Conservation (phyloP, 2,113 vertebrate species). For the Sciurus niger region DNA sequence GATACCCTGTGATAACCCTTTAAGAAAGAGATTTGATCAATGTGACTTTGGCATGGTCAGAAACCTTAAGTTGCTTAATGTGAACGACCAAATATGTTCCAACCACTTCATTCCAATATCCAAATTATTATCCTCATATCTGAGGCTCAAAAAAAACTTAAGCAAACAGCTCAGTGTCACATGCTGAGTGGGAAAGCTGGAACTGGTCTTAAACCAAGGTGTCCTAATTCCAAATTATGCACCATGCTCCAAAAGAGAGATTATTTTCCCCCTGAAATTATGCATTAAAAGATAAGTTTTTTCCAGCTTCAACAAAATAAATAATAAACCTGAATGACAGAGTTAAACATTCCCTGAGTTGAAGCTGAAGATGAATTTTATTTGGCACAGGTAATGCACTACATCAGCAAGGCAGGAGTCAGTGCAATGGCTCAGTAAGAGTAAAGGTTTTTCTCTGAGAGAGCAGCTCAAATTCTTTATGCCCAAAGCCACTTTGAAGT, state of each 20-base stretch:
- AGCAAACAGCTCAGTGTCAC: background rate
- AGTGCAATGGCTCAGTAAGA: slow-evolving; percentile 35
- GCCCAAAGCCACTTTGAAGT: slow-evolving; percentile 83
- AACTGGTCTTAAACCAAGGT: background rate
- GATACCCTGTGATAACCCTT: background rate
- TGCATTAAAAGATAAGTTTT: background rate
- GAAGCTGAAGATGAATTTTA: slow-evolving; percentile 36
- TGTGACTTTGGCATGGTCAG: no score
- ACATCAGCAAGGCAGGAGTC: slow-evolving; percentile 34
- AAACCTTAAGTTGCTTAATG: no score
- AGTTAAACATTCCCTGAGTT: background rate
- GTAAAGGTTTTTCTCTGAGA: slow-evolving; percentile 62
- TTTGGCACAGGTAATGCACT: background rate
- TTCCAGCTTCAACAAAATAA: slow-evolving; percentile 24
- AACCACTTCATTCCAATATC: no score
- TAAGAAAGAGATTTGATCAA: background rate
- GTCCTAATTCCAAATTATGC: background rate
- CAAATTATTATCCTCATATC: background rate
- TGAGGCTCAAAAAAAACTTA: background rate
- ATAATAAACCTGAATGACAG: background rate
- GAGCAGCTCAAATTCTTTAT: slow-evolving; percentile 63
- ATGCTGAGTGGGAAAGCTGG: background rate
- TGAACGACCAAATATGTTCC: no score
- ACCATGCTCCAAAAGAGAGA: background rate
- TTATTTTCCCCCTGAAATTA: background rate